phyloP scores from a whole-genome alignment of 1,140 invertebrate genomes.

The Drosophila pseudoobscura region DNA sequence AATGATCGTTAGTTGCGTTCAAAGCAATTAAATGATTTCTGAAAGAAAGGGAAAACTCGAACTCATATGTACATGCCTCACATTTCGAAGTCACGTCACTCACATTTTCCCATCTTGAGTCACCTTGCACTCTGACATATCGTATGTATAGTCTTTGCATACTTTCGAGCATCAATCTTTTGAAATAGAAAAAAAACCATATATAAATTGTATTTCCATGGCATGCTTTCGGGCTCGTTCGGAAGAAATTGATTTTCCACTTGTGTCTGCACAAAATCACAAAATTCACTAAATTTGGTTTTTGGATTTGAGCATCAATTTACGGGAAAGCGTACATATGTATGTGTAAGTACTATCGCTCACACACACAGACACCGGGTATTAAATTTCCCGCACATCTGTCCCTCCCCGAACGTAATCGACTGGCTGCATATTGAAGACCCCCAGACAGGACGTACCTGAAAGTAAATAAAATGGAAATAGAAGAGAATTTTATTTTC shows the following conservation, averaged over 20 bases:
- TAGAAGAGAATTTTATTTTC: slow-evolving; percentile 35
- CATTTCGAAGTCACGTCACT: no score
- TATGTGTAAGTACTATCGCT: slow-evolving; percentile 9
- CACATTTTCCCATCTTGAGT: background rate
- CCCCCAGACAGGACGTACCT: slow-evolving; percentile 25
- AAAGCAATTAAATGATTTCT: no score
- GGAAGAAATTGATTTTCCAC: slow-evolving; percentile 25
- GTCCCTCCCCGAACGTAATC: background rate
- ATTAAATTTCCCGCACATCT: slow-evolving; percentile 32
- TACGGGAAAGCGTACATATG: slow-evolving; percentile 22
- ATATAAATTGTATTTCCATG: slow-evolving; percentile 14
- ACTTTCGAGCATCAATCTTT: slow-evolving; percentile 24
- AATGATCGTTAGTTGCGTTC: no score
- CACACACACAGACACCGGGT: slow-evolving; percentile 15
- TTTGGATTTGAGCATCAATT: slow-evolving; percentile 37
- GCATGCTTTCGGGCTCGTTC: slow-evolving; percentile 28
- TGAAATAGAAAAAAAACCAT: slow-evolving; percentile 4
- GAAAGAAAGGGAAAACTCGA: no score
- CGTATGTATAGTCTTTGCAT: slow-evolving; percentile 16
- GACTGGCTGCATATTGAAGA: background rate
- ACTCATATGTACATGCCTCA: no score
- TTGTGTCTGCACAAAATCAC: slow-evolving; percentile 13
- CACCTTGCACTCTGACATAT: slow-evolving; percentile 12
- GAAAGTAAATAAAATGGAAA: slow-evolving; percentile 47
- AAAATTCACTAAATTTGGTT: slow-evolving; percentile 32